These are phyloP conservation scores for Tanypteryx hageni DNA, from an alignment of 2,888 invertebrate species.

Conservation along the genomic window DNA sequence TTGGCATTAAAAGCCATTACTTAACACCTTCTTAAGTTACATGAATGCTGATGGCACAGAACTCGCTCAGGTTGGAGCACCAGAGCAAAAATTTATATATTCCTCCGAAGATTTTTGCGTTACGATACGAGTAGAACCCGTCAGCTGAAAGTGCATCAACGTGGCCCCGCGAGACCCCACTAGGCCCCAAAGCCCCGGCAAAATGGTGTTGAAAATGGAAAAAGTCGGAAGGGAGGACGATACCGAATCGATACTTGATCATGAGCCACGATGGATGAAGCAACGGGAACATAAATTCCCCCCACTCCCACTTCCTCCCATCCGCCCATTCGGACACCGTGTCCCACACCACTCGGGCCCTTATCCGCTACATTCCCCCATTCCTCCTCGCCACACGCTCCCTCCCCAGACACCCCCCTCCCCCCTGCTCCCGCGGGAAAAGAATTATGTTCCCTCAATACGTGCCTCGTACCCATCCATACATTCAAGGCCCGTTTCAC, in stretches of 20 bases:
- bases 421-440: background rate
- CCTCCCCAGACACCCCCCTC: background rate
- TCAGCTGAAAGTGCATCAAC: background rate
- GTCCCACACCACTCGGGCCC: no score
- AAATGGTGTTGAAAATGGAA: constrained; percentile 3
- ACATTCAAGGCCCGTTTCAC: constrained; percentile 44
- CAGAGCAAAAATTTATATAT: background rate
- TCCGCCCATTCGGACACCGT: background rate
- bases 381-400: background rate
- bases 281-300: constrained; percentile 48
- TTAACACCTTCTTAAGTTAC: background rate
- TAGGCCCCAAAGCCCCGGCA: no score
- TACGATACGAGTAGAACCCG: background rate
- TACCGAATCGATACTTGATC: constrained; percentile 42
- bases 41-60: background rate
- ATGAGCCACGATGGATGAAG: constrained; percentile 57
- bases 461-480: constrained; percentile 11
- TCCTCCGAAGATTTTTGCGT: background rate
- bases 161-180: background rate
- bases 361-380: background rate
- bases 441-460: constrained; percentile 57
- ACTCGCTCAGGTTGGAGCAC: background rate
- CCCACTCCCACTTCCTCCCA: background rate
- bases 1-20: background rate
- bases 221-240: background rate